Evolutionary conservation across 2,888 invertebrate genomes (phyloP).

Genomic region (Stegana nigrithorax): DNA sequence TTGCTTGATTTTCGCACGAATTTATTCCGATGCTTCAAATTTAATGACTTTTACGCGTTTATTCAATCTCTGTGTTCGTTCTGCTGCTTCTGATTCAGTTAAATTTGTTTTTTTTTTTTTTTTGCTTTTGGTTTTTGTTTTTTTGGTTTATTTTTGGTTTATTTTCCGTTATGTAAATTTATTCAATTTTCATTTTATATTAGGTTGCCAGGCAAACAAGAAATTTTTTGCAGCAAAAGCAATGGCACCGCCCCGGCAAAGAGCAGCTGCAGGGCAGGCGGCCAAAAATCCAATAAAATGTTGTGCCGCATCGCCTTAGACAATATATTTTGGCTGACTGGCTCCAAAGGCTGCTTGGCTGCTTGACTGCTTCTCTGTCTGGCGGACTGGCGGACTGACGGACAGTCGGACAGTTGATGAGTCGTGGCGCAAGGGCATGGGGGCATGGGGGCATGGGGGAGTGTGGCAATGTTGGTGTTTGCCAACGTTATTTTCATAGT

Average conservation of each 20-base stretch:
- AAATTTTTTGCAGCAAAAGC: constrained; percentile 4
- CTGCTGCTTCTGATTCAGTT: no score
- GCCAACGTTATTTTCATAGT: neutral
- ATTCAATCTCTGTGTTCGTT: constrained; percentile 19
- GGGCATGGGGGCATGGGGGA: no score
- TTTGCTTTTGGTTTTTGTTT: no score
- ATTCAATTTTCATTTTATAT: constrained; percentile 43
- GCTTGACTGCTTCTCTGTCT: neutral
- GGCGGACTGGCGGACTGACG: neutral
- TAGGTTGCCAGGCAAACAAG: constrained; percentile 6
- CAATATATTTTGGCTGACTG: neutral
- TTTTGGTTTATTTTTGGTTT: neutral
- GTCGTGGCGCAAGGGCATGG: no score
- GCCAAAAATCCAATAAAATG: constrained; percentile 38
- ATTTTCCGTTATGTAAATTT: constrained; percentile 58
- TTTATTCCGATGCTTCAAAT: constrained; percentile 20
- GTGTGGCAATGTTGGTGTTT: no score
- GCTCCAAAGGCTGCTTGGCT: no score
- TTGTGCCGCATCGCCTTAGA: constrained; percentile 29
- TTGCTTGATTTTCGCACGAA: no score
- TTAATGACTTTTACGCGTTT: constrained; percentile 31
- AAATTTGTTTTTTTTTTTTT: no score
- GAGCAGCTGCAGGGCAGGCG: constrained; percentile 23
- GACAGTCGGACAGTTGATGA: no score
- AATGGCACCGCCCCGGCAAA: constrained; percentile 31